These are phyloP conservation scores for Danaus plexippus DNA, from an alignment of 1,140 invertebrate genomes.

Conservation along the genomic window DNA sequence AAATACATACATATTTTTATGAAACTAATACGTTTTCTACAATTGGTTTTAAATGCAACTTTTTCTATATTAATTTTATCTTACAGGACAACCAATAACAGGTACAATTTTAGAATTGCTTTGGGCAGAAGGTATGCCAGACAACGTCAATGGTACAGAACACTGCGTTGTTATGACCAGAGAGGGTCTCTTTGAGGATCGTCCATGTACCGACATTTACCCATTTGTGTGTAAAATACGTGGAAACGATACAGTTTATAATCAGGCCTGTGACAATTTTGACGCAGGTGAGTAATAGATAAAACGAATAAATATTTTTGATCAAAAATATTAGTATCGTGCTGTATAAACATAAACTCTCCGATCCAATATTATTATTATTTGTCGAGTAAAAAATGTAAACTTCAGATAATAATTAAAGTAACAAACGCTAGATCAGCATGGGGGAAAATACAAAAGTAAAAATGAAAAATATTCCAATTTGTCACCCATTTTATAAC, in stretches of 20 bases:
- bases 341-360: no score
- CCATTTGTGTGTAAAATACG: constrained; percentile 52
- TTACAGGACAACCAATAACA: constrained; percentile 40
- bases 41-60: not conserved
- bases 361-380: no score
- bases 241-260: constrained; percentile 35
- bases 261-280: constrained; percentile 39
- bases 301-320: no score
- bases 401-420: no score
- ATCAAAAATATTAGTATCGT: no score
- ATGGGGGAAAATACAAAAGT: not conserved
- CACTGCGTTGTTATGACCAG: constrained; percentile 50
- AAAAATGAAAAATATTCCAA: no score
- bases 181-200: constrained; percentile 45
- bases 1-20: no score
- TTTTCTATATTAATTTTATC: constrained; percentile 8
- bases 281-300: constrained; percentile 29
- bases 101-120: constrained; percentile 40
- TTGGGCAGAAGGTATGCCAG: constrained; percentile 44
- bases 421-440: no score
- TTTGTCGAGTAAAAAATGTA: no score
- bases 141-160: constrained; percentile 35
- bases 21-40: no score
- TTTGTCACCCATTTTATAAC: constrained; percentile 1
- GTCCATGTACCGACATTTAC: constrained; percentile 35